Base-by-base conservation (phyloP, 2,797 vertebrate species). In the Hemitrygon akajei region DNA sequence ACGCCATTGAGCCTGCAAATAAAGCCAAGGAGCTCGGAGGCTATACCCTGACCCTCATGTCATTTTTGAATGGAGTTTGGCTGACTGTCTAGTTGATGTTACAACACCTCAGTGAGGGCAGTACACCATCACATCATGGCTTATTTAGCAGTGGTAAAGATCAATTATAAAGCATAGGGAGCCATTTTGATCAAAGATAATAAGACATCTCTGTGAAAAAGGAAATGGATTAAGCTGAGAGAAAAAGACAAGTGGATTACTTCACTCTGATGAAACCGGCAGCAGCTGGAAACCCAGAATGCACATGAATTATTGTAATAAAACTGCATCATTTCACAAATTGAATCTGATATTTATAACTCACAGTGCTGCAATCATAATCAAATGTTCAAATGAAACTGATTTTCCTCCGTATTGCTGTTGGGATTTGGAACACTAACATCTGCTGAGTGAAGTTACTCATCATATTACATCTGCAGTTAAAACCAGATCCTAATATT, bases 381-480 rank as follows among this genome's bases (percentile, higher is more conserved):
- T 60, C 84, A 87, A 87, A 87, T 87, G 60, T 25, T 63, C 84
- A 87, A 82, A 47, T 82, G 20, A 82, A 82, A 82, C 22, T 47
- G 40, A 56, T 63, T 63, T 63, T 7, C 12, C 58, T 18, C 14
- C n/a, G 60, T 60, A 18, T 63, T 87, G 84, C 14, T 63, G 58
- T 60, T 3, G 56, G 14, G 27, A 60, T n/a, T n/a, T 63, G 84
- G 47, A 63, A 87, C 40, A 63, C 58, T 60, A 87, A 63, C 58
- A 63, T 87, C 58, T 34, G 58, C 84, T 87, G 25, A 63, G 16
- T 63, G 27, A 56, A 63, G 58, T 87, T 63, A 63, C 56, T n/a
- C 56, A 18, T 87, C 80, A 82, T 56, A 20, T 37, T 27, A 84
- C 81, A 84, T 56, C 7, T 82, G 84, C 58, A 7, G 84, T 87